These are phyloP conservation scores for Ptychochromis oligacanthus DNA, from an alignment of 2,113 vertebrate genomes.

Conservation along the genomic window DNA sequence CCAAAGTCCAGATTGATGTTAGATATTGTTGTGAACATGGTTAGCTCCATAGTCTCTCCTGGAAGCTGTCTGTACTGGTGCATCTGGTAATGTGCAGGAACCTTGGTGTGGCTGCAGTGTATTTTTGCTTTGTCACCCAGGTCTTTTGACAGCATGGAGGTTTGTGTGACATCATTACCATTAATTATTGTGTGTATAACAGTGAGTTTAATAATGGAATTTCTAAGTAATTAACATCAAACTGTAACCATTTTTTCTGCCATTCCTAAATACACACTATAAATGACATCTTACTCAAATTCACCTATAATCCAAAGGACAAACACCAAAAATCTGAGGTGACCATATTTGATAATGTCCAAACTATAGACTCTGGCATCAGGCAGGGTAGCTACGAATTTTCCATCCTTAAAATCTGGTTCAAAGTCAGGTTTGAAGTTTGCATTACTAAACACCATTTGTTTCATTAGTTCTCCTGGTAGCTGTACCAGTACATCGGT, in stretches of 20 bases:
- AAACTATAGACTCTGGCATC: no score
- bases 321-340: rapidly evolving
- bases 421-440: no score
- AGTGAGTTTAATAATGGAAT: rapidly evolving
- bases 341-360: rapidly evolving
- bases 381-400: neutral
- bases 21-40: conserved; percentile 26
- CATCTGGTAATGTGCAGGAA: conserved; percentile 18
- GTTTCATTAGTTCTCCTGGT: no score
- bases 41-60: conserved; percentile 47
- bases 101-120: conserved; percentile 32
- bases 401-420: neutral
- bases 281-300: neutral
- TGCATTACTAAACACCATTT: no score
- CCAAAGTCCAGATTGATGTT: neutral
- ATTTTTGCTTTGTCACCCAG: neutral
- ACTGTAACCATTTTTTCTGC: neutral
- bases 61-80: conserved; percentile 68
- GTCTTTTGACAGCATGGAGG: neutral
- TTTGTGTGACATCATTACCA: neutral
- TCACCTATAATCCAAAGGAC: neutral
- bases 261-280: rapidly evolving
- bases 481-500: conserved; percentile 72
- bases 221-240: neutral
- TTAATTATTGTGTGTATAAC: rapidly evolving